A percentile compares a stretch with the other conserved stretches of the same genome.
Evolutionary conservation across 2,797 vertebrate genomes (phyloP).

Genomic region (Sternotherus odoratus): DNA sequence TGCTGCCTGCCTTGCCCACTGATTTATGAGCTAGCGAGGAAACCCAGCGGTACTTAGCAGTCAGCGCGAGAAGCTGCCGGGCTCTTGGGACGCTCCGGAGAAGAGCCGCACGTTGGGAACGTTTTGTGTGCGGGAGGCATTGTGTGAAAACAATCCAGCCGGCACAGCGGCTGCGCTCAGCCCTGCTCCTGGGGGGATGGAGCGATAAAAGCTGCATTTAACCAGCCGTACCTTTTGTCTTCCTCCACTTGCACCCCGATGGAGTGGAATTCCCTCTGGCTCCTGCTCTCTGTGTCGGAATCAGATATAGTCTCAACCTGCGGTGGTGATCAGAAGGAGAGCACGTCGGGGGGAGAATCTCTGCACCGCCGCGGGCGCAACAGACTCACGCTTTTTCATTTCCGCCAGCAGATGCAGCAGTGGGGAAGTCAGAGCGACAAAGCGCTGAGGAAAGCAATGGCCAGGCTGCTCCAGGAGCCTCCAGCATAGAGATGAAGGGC

Average conservation of each 20-base stretch:
- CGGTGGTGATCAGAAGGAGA: conserved; percentile 11
- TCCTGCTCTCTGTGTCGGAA: conserved; percentile 93
- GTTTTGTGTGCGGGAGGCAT: neutral
- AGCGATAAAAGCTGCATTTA: neutral
- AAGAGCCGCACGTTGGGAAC: neutral
- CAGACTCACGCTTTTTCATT: neutral
- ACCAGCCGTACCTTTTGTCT: conserved; percentile 89
- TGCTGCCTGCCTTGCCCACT: neutral
- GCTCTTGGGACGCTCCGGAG: neutral
- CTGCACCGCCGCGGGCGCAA: accelerated
- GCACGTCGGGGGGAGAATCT: neutral
- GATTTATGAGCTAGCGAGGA: neutral
- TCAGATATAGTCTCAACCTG: conserved; percentile 94
- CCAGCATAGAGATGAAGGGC: neutral
- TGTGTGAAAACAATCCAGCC: neutral
- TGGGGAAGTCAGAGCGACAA: neutral
- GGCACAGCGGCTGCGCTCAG: neutral
- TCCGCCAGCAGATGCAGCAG: neutral
- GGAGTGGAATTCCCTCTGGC: conserved; percentile 95
- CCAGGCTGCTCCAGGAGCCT: neutral
- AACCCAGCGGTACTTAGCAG: neutral
- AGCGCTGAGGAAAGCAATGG: neutral
- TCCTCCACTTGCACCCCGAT: conserved; percentile 98
- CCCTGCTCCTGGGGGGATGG: accelerated
- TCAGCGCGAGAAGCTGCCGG: neutral